Base-by-base conservation (phyloP, 2,113 vertebrate species). In the Carassius carassius region DNA sequence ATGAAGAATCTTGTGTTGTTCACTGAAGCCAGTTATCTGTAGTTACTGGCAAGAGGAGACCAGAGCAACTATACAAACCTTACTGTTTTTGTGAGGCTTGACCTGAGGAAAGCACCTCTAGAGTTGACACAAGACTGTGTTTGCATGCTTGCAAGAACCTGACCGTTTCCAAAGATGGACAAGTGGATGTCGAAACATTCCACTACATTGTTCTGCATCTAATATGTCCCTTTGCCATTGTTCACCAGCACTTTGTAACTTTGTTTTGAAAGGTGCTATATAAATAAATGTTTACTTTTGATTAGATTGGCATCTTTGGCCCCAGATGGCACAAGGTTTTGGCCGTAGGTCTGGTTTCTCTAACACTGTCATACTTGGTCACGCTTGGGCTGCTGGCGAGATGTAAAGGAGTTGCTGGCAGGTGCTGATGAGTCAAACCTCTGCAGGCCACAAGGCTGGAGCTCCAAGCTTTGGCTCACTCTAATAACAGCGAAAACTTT, bases 1-100 rank as follows among this genome's bases (percentile, higher is more conserved):
- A 89, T 88, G 82, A 89, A 88, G 60, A 41, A 84, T 76, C 54
- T 70, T 47, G 82, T 72, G 63, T 62, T 78, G 56, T 58, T 51
- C 51, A 58, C 56, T 56, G 29, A 76, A 79, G 78, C 79, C 51
- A 67, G 77, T 63, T 89, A 81, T 72, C 60, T 60, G 80, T 73
- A 67, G 41, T 86, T 72, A 44, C 23, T 49, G 35, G 44, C 79
- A 73, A 32, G 44, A 35, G 47, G 63, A 54, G 47, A 41, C 11
- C 13, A 77, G 80, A 29, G 32, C 35, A 51, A 19, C 76, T 54
- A 21, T 73, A 82, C 63, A 75, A 84, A 73, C 69, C 6, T 51
- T 29, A 41, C 11, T 12, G 10, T 54, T 81, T 69, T 76, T 78
- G 79, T 49, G 78, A 85, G 47, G 25, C 21, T 79, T n/a, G 47